Conservation (phyloP, 2,797 vertebrate species). For the Anguilla obscura region DNA sequence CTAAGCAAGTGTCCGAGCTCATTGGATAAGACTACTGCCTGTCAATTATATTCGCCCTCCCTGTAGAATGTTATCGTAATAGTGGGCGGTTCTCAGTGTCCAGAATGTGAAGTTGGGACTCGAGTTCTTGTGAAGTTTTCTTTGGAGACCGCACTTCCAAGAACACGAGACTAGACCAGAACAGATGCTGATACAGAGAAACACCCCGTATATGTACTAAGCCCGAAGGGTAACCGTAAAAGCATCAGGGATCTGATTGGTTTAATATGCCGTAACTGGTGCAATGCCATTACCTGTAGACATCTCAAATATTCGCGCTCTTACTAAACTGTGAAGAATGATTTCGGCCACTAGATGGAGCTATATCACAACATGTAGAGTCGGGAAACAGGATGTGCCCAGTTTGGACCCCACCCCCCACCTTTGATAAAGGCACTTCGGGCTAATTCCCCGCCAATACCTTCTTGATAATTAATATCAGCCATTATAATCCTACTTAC, state of each 20-base stretch:
- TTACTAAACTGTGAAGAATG: not conserved
- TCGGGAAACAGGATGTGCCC: not conserved
- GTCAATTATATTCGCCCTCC: not conserved
- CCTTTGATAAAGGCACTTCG: not conserved
- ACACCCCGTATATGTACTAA: too few species aligned
- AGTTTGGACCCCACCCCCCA: not conserved
- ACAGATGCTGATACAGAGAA: too few species aligned
- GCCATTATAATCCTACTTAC: not conserved
- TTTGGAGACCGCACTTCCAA: too few species aligned
- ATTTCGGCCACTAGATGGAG: slow-evolving; percentile 9
- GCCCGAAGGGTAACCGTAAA: too few species aligned
- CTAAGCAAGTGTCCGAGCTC: not conserved
- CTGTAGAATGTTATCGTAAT: too few species aligned
- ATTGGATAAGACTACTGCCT: not conserved
- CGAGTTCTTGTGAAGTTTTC: too few species aligned
- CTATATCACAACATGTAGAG: not conserved
- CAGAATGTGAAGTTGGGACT: too few species aligned
- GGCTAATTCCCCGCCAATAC: not conserved
- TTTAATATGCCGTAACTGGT: too few species aligned
- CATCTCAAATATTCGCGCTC: not conserved
- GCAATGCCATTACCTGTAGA: too few species aligned
- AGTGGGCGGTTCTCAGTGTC: too few species aligned
- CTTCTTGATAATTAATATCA: not conserved
- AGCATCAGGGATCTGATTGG: too few species aligned
- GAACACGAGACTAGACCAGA: too few species aligned